Evolutionary conservation across 1,140 invertebrate species (phyloP).

Genomic region (Alviniconcha marisindica): DNA sequence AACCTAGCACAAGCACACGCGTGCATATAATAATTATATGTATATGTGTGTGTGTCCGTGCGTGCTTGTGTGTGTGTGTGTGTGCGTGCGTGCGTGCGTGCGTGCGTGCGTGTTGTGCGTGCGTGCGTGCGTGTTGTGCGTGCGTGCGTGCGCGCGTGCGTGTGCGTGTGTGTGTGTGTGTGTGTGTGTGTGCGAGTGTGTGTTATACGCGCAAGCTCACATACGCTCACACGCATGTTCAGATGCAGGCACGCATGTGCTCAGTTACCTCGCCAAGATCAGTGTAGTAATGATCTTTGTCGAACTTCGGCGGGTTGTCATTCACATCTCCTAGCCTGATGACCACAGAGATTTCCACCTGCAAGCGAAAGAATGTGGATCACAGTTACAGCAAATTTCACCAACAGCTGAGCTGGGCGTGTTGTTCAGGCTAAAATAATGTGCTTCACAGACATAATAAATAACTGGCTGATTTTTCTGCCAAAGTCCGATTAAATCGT

Average conservation of each 20-base stretch:
- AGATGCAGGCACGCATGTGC: not conserved
- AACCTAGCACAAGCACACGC: no score
- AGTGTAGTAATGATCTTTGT: not conserved
- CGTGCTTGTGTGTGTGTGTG: constrained; percentile 6
- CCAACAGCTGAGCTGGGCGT: no score
- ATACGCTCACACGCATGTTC: not conserved
- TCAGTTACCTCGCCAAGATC: not conserved
- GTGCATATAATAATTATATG: no score
- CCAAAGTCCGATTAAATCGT: no score
- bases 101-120: not conserved
- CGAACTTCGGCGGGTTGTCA: constrained; percentile 13
- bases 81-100: not conserved
- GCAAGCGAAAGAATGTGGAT: not conserved
- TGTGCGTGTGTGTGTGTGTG: not conserved
- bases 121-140: constrained; percentile 4
- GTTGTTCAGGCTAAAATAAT: no score
- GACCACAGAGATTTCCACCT: not conserved
- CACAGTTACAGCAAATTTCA: no score
- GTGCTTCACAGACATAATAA: no score
- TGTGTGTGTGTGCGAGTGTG: not conserved
- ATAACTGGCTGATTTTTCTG: no score
- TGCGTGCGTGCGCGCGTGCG: not conserved
- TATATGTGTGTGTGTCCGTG: constrained; percentile 9
- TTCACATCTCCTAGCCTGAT: not conserved
- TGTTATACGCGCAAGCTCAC: not conserved